Evolutionary conservation across 1,140 invertebrate species (phyloP), one percentile per base, ranked within the genome.

Genomic region (Temnothorax curvispinosus): DNA sequence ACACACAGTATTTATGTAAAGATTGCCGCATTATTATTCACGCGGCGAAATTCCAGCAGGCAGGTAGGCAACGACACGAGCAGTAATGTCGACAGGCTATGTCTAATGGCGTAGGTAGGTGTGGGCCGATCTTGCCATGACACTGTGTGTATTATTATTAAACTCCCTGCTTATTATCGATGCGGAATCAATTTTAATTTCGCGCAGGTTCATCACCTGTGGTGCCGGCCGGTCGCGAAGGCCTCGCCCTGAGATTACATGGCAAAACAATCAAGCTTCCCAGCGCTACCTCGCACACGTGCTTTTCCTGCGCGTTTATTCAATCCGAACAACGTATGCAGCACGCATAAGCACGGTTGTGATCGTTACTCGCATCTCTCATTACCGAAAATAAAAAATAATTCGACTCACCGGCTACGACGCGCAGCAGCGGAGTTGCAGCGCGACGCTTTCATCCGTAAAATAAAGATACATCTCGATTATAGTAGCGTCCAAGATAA

Each of bases 121-220:
- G 84, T 80, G 84, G 62, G 87, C 75, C 41, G 69, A 89, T 74
- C 77, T 69, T 13, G 74, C 27, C 27, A 11, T 87, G 72, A 69
- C 81, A 90, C 85, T 78, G 76, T 76, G 84, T 71, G 74, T 58
- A 27, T 27, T 27, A 27, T 27, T 27, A 27, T 27, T 27, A 27
- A 27, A 27, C 27, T 64, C 75, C 50, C 88, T 76, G 86, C 86
- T 91, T 91, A 92, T 92, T 91, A 92, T 91, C 89, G 88, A 92
- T 88, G 88, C 91, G 91, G 88, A 92, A 92, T 92, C 89, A 92
- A 92, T 92, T 92, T 92, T 89, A 92, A 92, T 92, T 92, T 91
- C 65, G 86, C 90, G 84, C 78, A 52, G 87, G 87, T 27, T 89
- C 90, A 90, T 87, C 90, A 87, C 90, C 90, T 90, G 89, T 87